A percentile compares a stretch with the other conserved stretches of the same genome.
Evolutionary conservation across 2,888 invertebrate species (phyloP).

Genomic region (Ephialtes manifestator): DNA sequence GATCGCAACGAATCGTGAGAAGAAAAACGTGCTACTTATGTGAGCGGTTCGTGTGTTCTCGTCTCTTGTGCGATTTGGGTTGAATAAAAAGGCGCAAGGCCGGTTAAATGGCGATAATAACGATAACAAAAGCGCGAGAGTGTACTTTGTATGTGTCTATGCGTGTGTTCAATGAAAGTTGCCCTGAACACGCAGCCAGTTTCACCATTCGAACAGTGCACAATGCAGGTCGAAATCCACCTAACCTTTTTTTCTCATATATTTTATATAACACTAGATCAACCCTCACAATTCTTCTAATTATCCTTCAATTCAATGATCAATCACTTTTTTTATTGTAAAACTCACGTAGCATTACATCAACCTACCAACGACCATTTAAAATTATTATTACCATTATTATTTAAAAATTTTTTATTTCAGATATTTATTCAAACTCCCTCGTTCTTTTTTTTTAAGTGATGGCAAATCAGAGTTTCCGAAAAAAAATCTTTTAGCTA

Average conservation of each 20-base stretch:
- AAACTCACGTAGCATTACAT: too few species aligned
- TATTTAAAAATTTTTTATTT: too few species aligned
- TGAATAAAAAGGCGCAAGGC: conserved; percentile 65
- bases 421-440: too few species aligned
- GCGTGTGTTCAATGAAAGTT: conserved; percentile 50
- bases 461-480: too few species aligned
- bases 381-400: too few species aligned
- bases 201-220: conserved; percentile 1
- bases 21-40: not conserved
- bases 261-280: not conserved
- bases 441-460: too few species aligned
- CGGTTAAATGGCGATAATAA: conserved; percentile 63
- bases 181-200: conserved; percentile 39
- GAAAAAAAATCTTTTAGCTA: too few species aligned
- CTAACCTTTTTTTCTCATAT: conserved; percentile 1
- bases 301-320: not conserved
- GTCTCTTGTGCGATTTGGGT: conserved; percentile 57
- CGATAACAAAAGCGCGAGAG: conserved; percentile 57
- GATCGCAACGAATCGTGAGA: conserved; percentile 28
- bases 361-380: too few species aligned
- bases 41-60: conserved; percentile 21
- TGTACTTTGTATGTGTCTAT: not conserved
- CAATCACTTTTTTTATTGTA: too few species aligned
- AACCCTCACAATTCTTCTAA: not conserved
- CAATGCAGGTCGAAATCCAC: not conserved